phyloP scores from a whole-genome alignment of 1,140 invertebrate species.

The Drosophila albomicans region DNA sequence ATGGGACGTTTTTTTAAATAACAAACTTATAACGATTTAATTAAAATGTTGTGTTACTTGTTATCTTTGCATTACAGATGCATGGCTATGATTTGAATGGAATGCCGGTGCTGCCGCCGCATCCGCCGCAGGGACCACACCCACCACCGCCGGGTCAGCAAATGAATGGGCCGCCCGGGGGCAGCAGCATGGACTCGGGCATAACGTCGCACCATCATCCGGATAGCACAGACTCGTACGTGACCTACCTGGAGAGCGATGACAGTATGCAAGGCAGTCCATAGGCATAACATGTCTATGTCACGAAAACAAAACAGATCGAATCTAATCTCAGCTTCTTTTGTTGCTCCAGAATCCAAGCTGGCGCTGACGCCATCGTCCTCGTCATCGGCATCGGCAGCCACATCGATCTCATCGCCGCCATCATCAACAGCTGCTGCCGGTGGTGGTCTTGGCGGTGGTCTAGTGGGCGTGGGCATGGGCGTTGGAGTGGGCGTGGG shows the following conservation, averaged over 20 bases:
- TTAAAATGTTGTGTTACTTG: not conserved
- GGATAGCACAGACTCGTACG: conserved; percentile 94
- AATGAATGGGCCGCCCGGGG: conserved; percentile 78
- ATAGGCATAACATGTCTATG: conserved; percentile 80
- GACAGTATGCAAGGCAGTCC: conserved; percentile 90
- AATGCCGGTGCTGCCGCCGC: conserved; percentile 85
- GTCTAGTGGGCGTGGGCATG: conserved; percentile 44
- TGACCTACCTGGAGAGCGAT: conserved; percentile 95
- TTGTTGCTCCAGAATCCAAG: conserved; percentile 84
- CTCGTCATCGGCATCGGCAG: conserved; percentile 73
- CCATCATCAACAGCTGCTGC: conserved; percentile 59
- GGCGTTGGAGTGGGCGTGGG: conserved; percentile 57
- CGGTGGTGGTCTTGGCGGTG: conserved; percentile 24
- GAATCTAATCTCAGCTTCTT: conserved; percentile 84
- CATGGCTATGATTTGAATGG: conserved; percentile 93
- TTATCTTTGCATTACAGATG: conserved; percentile 87
- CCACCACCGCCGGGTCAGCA: conserved; percentile 84
- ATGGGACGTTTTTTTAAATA: not conserved
- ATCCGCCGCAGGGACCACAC: conserved; percentile 86
- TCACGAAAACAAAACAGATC: conserved; percentile 59
- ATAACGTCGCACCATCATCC: conserved; percentile 88
- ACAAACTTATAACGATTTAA: not conserved
- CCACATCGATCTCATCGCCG: conserved; percentile 80
- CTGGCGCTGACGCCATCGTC: conserved; percentile 82
- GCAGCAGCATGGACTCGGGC: conserved; percentile 84